Evolutionary conservation across 2,888 invertebrate species (phyloP).

Genomic region (Drosophila prolongata): DNA sequence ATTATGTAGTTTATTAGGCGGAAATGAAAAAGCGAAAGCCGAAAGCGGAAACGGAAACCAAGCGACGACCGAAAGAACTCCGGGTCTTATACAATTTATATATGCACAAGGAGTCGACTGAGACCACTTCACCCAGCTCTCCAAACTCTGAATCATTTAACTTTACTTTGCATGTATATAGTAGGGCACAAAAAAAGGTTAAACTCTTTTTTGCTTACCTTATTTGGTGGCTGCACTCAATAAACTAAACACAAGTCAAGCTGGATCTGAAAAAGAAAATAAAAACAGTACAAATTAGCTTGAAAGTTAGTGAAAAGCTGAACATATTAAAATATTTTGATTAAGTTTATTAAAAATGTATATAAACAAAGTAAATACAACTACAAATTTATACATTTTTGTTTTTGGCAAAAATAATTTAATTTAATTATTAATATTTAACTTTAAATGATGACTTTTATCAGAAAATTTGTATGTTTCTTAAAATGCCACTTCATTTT

Average conservation of each 20-base stretch:
- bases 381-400: no score
- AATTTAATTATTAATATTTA: no score
- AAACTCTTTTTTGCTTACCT: conserved; percentile 64
- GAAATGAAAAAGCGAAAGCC: conserved; percentile 82
- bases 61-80: conserved; percentile 41
- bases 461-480: no score
- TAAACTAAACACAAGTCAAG: conserved; percentile 61
- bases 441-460: no score
- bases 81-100: conserved; percentile 33
- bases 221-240: conserved; percentile 58
- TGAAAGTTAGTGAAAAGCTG: background rate
- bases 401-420: no score
- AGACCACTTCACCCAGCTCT: conserved; percentile 10
- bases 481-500: no score
- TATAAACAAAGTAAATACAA: no score
- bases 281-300: conserved; percentile 45
- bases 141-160: conserved; percentile 53
- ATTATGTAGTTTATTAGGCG: conserved; percentile 83
- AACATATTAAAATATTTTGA: background rate
- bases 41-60: conserved; percentile 73
- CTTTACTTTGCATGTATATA: conserved; percentile 66
- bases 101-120: conserved; percentile 14
- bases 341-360: no score
- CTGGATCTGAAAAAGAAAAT: conserved; percentile 51
- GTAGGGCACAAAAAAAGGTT: conserved; percentile 49